phyloP scores from a whole-genome alignment of 2,113 vertebrate genomes.

The Barnardius zonarius region DNA sequence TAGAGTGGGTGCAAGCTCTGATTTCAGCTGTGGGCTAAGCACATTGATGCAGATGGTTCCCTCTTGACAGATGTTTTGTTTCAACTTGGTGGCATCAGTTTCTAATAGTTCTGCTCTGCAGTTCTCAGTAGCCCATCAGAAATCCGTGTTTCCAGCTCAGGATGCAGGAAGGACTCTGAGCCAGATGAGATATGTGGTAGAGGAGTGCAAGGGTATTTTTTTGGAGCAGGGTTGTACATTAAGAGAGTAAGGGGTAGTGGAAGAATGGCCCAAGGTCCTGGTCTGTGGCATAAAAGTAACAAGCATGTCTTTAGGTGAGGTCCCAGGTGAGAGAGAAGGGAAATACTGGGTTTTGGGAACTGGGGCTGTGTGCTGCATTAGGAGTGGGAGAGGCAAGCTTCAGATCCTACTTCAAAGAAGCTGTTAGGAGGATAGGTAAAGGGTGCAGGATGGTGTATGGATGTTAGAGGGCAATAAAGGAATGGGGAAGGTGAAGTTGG shows the following conservation, averaged over 20 bases:
- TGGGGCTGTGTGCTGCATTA: background rate
- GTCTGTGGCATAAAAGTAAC: background rate
- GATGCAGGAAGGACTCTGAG: background rate
- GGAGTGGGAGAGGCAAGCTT: background rate
- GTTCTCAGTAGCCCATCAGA: background rate
- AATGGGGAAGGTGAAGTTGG: background rate
- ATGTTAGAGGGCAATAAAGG: background rate
- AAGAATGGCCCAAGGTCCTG: background rate
- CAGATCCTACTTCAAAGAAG: background rate
- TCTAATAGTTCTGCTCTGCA: background rate
- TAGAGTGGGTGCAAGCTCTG: background rate
- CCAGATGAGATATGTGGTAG: background rate
- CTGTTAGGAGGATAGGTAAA: background rate
- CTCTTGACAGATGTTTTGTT: background rate
- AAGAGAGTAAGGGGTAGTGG: background rate
- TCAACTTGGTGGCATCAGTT: background rate
- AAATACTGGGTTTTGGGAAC: background rate
- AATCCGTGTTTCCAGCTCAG: background rate
- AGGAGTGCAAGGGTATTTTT: background rate
- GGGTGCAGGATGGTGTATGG: background rate
- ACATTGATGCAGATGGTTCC: background rate
- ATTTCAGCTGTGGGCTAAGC: background rate
- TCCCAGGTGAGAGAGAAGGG: background rate
- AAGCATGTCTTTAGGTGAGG: background rate
- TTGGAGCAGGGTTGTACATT: rapidly evolving